Conservation (phyloP, 2,113 vertebrate genomes). For the Corythornis cristatus region DNA sequence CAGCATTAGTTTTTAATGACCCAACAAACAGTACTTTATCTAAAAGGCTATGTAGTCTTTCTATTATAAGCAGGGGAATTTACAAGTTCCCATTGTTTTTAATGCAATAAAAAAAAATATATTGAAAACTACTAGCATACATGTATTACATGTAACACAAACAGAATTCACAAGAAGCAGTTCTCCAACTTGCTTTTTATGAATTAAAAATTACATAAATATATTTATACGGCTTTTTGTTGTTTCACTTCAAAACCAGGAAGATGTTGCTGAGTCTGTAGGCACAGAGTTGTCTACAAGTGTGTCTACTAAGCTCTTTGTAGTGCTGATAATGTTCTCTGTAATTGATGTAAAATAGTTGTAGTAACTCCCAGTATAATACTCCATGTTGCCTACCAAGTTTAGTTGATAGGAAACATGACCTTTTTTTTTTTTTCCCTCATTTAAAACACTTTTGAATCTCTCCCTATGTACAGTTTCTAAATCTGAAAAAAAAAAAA, state of each 20-base stretch:
- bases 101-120: background rate
- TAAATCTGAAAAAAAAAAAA: background rate
- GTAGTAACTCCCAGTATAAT: background rate
- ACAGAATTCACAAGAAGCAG: background rate
- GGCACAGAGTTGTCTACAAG: background rate
- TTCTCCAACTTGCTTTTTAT: background rate
- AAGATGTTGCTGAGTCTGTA: background rate
- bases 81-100: conserved; percentile 17
- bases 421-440: background rate
- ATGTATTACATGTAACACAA: background rate
- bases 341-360: background rate
- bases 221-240: background rate
- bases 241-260: background rate
- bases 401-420: background rate
- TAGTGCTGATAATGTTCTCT: background rate
- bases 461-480: background rate
- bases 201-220: background rate
- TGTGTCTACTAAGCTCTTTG: background rate
- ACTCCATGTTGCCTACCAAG: background rate
- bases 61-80: background rate
- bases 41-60: background rate
- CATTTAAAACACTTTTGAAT: background rate
- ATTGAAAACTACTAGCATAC: background rate
- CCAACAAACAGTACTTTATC: background rate
- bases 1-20: background rate